These are phyloP conservation scores for Dysmachus trigonus DNA, from an alignment of 2,888 invertebrate species.

Conservation along the genomic window DNA sequence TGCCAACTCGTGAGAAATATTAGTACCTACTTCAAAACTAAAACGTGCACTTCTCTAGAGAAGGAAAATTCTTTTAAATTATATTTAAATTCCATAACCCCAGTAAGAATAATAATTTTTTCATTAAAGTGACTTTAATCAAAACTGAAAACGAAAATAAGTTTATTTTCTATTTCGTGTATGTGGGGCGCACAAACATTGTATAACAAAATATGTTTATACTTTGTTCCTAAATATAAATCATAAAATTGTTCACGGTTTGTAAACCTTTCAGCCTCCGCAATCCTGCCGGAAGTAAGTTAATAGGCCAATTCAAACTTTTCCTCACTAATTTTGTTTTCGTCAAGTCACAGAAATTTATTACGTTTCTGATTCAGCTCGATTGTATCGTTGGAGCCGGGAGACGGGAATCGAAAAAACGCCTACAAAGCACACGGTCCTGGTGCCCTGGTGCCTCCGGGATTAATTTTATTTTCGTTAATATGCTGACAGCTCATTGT, in stretches of 20 bases:
- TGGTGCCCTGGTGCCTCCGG: neutral
- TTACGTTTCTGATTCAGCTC: neutral
- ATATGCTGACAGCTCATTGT: constrained; percentile 19
- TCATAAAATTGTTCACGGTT: neutral
- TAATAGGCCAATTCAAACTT: constrained; percentile 4
- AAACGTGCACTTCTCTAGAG: no score
- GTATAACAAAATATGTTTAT: neutral
- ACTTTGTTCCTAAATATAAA: neutral
- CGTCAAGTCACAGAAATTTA: constrained; percentile 22
- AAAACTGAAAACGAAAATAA: no score
- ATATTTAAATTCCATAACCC: no score
- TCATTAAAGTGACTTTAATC: no score
- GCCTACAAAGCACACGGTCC: neutral
- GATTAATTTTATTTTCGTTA: constrained; percentile 12
- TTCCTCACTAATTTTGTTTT: constrained; percentile 1
- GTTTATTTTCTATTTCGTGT: neutral
- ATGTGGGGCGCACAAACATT: neutral
- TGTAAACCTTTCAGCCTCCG: neutral
- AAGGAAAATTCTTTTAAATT: no score
- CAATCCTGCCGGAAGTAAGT: neutral
- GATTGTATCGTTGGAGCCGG: neutral
- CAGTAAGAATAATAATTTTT: no score
- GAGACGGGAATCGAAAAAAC: neutral
- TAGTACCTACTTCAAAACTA: no score
- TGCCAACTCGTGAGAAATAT: no score